phyloP scores from a whole-genome alignment of 2,113 vertebrate species.

The Hucho hucho region DNA sequence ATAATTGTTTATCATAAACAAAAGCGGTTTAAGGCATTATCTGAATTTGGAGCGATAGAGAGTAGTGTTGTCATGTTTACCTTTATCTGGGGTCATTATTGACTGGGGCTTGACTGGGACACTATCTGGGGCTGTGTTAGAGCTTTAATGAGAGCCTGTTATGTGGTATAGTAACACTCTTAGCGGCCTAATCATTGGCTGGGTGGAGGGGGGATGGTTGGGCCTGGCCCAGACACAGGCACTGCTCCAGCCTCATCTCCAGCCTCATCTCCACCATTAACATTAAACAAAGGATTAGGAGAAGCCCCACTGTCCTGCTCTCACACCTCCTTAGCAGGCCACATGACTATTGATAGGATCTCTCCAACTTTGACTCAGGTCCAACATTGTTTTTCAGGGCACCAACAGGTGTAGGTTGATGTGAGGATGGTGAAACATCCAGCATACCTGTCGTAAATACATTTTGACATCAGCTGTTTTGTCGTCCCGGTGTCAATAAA shows the following conservation, averaged over 20 bases:
- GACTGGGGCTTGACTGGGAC: background rate
- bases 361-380: conserved; percentile 20
- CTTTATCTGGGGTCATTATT: background rate
- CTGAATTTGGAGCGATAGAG: background rate
- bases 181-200: no score
- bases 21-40: background rate
- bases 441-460: background rate
- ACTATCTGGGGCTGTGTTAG: conserved; percentile 1
- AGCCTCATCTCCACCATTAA: conserved; percentile 62
- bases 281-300: conserved; percentile 66
- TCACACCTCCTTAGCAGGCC: background rate
- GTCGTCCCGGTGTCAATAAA: conserved; percentile 67
- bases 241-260: conserved; percentile 34
- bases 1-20: no score
- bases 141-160: no score
- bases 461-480: background rate
- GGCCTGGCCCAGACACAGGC: no score
- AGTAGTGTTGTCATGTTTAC: background rate
- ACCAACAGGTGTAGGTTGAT: background rate
- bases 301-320: conserved; percentile 37
- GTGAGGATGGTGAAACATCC: background rate
- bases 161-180: no score
- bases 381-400: conserved; percentile 6
- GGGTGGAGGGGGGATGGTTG: no score
- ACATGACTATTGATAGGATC: conserved; percentile 31